A percentile compares a stretch with the other conserved stretches of the same genome.
These are phyloP conservation scores for Pseudomyrmex flavicornis DNA, from an alignment of 1,140 invertebrate genomes.

Conservation along the genomic window DNA sequence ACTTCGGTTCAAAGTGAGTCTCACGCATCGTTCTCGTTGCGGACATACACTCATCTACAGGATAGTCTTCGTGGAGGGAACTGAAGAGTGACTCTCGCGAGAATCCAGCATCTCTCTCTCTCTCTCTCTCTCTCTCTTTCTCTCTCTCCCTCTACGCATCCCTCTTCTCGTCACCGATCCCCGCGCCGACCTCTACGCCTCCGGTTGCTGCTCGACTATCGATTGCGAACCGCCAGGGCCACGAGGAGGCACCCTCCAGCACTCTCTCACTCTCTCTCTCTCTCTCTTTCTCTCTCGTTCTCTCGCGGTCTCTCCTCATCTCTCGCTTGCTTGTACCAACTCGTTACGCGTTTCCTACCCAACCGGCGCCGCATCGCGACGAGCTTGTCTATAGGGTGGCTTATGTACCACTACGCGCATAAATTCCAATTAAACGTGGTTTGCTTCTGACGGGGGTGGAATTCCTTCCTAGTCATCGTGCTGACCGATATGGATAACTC, in stretches of 20 bases:
- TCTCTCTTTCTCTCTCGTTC: conserved; percentile 3
- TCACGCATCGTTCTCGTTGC: conserved; percentile 4
- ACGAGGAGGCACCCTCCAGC: conserved; percentile 65
- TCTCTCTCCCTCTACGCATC: conserved; percentile 63
- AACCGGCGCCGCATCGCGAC: not conserved
- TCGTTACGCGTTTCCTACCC: conserved; percentile 65
- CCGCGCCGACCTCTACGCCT: conserved; percentile 71
- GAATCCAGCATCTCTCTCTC: conserved; percentile 72
- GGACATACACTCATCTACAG: conserved; percentile 27
- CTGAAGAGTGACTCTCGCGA: conserved; percentile 54
- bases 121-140: conserved; percentile 48
- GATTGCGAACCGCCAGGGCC: conserved; percentile 77
- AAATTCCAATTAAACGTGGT: conserved; percentile 64
- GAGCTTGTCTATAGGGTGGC: conserved; percentile 37
- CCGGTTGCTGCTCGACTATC: conserved; percentile 74
- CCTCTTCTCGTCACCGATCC: conserved; percentile 48
- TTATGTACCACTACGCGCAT: conserved; percentile 54
- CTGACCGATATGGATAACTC: conserved; percentile 17
- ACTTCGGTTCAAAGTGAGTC: conserved; percentile 8
- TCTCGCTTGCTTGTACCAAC: conserved; percentile 74
- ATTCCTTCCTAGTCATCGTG: conserved; percentile 30
- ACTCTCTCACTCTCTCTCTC: not conserved
- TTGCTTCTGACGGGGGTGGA: conserved; percentile 14
- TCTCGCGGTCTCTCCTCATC: conserved; percentile 28
- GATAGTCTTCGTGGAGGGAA: not conserved